Conservation (phyloP, 1,140 invertebrate species). For the Eriocheir sinensis region DNA sequence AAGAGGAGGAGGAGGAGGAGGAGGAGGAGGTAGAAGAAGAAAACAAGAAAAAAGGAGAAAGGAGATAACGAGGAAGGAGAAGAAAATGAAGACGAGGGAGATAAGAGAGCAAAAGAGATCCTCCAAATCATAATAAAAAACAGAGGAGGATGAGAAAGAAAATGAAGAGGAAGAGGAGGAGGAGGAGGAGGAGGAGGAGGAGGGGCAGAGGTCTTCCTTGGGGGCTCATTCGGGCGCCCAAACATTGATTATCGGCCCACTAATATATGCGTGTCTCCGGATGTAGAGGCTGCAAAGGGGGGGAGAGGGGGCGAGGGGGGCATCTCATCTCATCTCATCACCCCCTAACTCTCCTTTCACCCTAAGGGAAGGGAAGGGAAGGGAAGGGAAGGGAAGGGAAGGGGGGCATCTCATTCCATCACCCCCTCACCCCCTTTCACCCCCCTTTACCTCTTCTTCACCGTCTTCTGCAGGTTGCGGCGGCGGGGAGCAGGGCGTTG, state of each 20-base stretch:
- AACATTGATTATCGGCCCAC: not conserved
- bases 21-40: too few species aligned
- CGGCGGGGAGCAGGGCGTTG: constrained; percentile 64
- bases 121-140: too few species aligned
- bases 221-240: not conserved
- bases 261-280: not conserved
- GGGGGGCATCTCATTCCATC: not conserved
- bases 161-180: not conserved
- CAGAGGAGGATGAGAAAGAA: not conserved
- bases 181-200: not conserved
- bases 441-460: not conserved
- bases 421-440: not conserved
- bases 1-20: too few species aligned
- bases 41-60: too few species aligned
- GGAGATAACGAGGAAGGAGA: too few species aligned
- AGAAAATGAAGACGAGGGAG: too few species aligned
- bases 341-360: not conserved
- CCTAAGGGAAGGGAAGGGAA: too few species aligned
- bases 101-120: too few species aligned
- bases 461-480: constrained; percentile 66
- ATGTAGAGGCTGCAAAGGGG: not conserved
- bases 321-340: not conserved
- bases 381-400: too few species aligned
- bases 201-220: not conserved
- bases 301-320: too few species aligned